Conservation (phyloP, 2,113 vertebrate species). For the Ammospiza caudacuta region DNA sequence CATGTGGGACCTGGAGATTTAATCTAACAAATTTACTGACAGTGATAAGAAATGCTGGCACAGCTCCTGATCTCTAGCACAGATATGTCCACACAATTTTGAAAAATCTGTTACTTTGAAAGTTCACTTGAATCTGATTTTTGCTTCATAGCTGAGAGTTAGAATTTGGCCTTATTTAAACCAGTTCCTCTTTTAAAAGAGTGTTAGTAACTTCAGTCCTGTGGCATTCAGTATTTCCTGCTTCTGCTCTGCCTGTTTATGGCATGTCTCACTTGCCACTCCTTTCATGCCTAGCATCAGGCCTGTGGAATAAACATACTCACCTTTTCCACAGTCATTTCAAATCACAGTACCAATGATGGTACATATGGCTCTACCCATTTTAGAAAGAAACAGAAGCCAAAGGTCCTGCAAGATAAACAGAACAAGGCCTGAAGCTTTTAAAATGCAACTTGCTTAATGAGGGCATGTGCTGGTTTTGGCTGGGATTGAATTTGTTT, state of each 20-base stretch:
- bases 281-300: neutral
- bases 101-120: neutral
- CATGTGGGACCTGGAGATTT: neutral
- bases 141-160: neutral
- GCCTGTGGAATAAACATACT: neutral
- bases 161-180: neutral
- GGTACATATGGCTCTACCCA: neutral
- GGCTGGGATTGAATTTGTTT: neutral
- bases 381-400: neutral
- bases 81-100: neutral
- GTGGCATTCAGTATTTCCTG: neutral
- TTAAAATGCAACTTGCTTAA: neutral
- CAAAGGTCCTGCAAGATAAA: neutral
- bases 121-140: neutral
- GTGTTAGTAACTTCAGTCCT: neutral
- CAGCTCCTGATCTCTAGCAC: neutral
- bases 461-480: neutral
- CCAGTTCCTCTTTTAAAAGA: neutral
- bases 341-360: fast-evolving
- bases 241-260: neutral
- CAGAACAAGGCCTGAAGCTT: neutral
- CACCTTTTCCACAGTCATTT: neutral
- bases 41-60: neutral
- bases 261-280: neutral
- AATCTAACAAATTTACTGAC: neutral